A percentile compares a stretch with the other conserved stretches of the same genome.
Evolutionary conservation across 2,888 invertebrate species (phyloP).

Genomic region (Harpalus rubripes): DNA sequence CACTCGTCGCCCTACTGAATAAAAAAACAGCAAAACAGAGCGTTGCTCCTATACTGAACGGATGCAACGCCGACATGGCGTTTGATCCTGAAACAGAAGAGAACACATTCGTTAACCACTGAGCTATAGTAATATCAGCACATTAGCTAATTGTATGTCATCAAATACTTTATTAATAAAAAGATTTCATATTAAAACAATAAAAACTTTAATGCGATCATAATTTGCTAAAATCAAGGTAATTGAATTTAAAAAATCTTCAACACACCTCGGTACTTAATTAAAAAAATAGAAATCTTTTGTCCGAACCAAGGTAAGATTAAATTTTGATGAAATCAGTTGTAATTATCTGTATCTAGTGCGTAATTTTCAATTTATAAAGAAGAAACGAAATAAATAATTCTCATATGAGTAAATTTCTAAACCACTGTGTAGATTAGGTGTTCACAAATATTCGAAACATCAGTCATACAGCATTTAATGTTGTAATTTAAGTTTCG

Average conservation of each 20-base stretch:
- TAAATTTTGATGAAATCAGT: slow-evolving; percentile 35
- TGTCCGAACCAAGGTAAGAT: slow-evolving; percentile 53
- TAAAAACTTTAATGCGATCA: slow-evolving; percentile 63
- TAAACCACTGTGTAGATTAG: too few species aligned
- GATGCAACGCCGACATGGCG: slow-evolving; percentile 66
- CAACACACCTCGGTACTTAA: slow-evolving; percentile 42
- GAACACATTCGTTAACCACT: slow-evolving; percentile 8
- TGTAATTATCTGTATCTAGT: slow-evolving; percentile 21
- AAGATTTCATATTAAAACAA: slow-evolving; percentile 36
- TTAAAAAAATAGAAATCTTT: slow-evolving; percentile 31
- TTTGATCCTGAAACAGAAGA: slow-evolving; percentile 62
- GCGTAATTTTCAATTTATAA: slow-evolving; percentile 1
- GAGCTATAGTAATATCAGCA: background rate
- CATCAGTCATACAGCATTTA: too few species aligned
- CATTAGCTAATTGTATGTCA: slow-evolving; percentile 1
- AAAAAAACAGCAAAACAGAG: slow-evolving; percentile 57
- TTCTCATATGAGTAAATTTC: background rate
- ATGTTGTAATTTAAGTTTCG: too few species aligned
- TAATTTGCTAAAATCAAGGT: slow-evolving; percentile 61
- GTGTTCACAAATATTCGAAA: too few species aligned
- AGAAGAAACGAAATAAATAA: background rate
- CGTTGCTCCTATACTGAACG: slow-evolving; percentile 65
- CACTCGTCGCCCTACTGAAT: slow-evolving; percentile 41
- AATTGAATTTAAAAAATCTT: slow-evolving; percentile 55
- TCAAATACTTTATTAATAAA: slow-evolving; percentile 50